Conservation (phyloP, 2,888 invertebrate genomes). For the Adelphocoris suturalis region DNA sequence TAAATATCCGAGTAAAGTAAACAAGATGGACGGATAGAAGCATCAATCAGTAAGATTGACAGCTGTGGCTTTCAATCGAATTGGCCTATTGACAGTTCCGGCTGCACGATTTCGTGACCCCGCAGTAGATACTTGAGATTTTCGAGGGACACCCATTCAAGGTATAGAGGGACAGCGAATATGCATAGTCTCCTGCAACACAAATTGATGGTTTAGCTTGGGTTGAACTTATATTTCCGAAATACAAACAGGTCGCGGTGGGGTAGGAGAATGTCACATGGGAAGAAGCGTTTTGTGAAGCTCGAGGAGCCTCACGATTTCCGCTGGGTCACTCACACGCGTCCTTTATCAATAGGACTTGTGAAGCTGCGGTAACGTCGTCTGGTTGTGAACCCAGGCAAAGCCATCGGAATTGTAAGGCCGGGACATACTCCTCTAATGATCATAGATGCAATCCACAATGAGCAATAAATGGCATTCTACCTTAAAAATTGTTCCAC, state of each 20-base stretch:
- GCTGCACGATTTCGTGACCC: background rate
- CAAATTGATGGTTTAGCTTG: background rate
- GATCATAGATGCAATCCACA: no score
- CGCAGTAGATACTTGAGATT: background rate
- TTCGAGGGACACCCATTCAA: background rate
- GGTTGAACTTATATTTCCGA: background rate
- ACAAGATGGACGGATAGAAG: no score
- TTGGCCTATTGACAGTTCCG: no score
- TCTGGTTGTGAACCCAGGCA: no score
- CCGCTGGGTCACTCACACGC: conserved; percentile 33
- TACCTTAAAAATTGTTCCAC: no score
- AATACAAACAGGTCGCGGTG: conserved; percentile 10
- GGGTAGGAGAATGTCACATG: conserved; percentile 27
- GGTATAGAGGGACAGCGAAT: background rate
- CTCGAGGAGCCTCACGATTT: conserved; percentile 25
- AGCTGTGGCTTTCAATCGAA: no score
- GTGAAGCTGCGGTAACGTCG: background rate
- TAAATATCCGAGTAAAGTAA: no score
- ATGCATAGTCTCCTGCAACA: background rate
- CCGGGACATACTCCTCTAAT: no score
- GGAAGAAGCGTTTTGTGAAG: conserved; percentile 20
- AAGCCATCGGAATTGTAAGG: no score
- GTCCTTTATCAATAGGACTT: conserved; percentile 7
- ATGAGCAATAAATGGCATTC: no score
- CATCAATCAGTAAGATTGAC: no score